phyloP scores from a whole-genome alignment of 2,113 vertebrate species.

The Danio rerio region GRCz12tu NC_133195.1:16234501-16235000 shows the following conservation, averaged over 20 bases:
- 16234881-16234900: neutral
- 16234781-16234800: neutral
- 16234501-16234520: slow-evolving; percentile 2
- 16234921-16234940: neutral
- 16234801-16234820: neutral
- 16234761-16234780: slow-evolving; percentile 20
- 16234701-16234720: neutral
- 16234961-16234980: no score
- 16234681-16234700: slow-evolving; percentile 19
- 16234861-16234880: neutral
- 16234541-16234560: neutral
- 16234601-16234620: slow-evolving; percentile 39
- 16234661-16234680: slow-evolving; percentile 7
- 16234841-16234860: neutral
- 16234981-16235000: no score
- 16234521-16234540: neutral
- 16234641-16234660: neutral
- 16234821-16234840: slow-evolving; percentile 7
- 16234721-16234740: slow-evolving; percentile 21
- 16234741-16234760: slow-evolving; percentile 5
- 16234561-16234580: slow-evolving; percentile 5
- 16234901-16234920: neutral
- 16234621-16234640: slow-evolving; percentile 1
- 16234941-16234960: no score
- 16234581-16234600: neutral